A percentile compares a stretch with the other conserved stretches of the same genome.
These are phyloP conservation scores for Bergia puertoricense DNA, from an alignment of 92 coral and sea anemone genomes.

Conservation along the genomic window DNA sequence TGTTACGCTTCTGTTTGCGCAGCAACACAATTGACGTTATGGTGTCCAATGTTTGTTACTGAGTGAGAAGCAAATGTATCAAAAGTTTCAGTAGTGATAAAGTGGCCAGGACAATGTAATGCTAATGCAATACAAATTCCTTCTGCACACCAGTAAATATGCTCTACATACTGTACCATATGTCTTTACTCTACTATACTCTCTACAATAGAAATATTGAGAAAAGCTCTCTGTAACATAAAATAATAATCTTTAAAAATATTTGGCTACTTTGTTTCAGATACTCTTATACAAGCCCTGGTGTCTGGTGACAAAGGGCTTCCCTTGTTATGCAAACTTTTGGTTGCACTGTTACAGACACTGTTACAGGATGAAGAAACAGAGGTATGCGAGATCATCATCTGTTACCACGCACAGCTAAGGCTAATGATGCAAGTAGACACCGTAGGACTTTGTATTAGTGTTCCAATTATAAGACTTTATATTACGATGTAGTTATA, in stretches of 20 bases:
- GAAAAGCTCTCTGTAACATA: not conserved
- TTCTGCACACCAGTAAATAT: not conserved
- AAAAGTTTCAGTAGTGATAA: too few species aligned
- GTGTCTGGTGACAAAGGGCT: conserved; percentile 60
- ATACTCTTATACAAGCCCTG: conserved; percentile 69
- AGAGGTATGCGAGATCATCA: conserved; percentile 39
- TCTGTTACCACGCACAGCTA: not conserved
- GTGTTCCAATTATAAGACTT: too few species aligned
- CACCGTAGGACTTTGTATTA: too few species aligned
- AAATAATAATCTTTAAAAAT: not conserved
- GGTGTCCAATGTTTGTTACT: too few species aligned
- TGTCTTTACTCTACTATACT: too few species aligned
- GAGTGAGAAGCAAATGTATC: too few species aligned
- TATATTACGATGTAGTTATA: too few species aligned
- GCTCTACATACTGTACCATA: not conserved
- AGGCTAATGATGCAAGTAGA: too few species aligned
- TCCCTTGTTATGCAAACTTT: conserved; percentile 58
- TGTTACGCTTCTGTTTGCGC: too few species aligned
- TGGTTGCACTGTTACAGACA: conserved; percentile 69
- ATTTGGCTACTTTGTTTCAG: conserved; percentile 36
- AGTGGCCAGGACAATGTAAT: too few species aligned
- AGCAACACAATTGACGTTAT: too few species aligned
- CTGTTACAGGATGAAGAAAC: conserved; percentile 65
- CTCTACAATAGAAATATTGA: not conserved
- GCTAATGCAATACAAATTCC: too few species aligned